Evolutionary conservation across 2,797 vertebrate species (phyloP).

Genomic region (Astyanax mexicanus): DNA sequence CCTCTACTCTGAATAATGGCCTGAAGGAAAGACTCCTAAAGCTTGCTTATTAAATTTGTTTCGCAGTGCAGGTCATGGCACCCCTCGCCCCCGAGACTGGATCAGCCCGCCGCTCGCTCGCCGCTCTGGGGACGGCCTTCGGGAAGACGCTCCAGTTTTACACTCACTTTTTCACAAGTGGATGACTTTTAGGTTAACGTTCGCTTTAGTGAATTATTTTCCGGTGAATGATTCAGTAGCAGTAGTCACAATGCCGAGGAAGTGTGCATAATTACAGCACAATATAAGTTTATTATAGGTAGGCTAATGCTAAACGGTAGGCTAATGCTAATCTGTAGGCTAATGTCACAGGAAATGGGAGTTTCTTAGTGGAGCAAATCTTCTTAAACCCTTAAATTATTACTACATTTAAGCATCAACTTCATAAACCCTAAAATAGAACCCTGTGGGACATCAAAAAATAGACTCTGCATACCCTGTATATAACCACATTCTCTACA

Average conservation of each 20-base stretch:
- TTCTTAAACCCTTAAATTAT: too few species aligned
- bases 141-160: slow-evolving; percentile 9
- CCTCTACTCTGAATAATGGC: slow-evolving; percentile 79
- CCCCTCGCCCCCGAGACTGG: background rate
- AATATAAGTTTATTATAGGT: background rate
- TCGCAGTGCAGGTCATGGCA: slow-evolving; percentile 40
- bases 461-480: too few species aligned
- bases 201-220: background rate
- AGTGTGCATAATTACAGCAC: background rate
- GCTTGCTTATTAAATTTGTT: slow-evolving; percentile 72
- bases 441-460: too few species aligned
- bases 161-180: background rate
- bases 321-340: too few species aligned
- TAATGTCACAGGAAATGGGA: background rate
- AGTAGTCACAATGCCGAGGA: background rate
- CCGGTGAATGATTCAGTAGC: background rate
- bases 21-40: slow-evolving; percentile 71
- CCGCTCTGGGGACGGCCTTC: background rate
- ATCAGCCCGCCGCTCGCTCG: background rate
- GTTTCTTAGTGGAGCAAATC: too few species aligned
- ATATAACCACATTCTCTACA: too few species aligned
- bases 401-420: too few species aligned
- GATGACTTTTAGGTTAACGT: background rate
- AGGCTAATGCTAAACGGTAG: too few species aligned
- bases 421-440: too few species aligned